phyloP scores from a whole-genome alignment of 2,888 invertebrate species.

The Polydrusus pterygomalis region DNA sequence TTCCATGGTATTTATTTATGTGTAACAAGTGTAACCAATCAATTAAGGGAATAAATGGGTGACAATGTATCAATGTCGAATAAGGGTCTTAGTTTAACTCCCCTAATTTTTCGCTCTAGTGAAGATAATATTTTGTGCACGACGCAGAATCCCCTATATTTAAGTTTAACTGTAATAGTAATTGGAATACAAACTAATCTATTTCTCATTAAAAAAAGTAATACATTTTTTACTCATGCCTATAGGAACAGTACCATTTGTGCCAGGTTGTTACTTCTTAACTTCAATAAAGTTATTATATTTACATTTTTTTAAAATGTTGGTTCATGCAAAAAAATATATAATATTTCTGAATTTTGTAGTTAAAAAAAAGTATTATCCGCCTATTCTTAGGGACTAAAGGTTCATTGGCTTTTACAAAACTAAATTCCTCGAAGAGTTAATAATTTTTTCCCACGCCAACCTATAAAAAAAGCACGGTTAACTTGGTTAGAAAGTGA shows the following conservation, averaged over 20 bases:
- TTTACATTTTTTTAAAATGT: too few species aligned
- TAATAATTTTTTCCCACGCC: too few species aligned
- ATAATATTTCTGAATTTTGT: too few species aligned
- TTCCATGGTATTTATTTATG: constrained; percentile 27
- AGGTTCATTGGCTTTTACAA: too few species aligned
- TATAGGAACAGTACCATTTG: background rate
- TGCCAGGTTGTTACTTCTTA: too few species aligned
- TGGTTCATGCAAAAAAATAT: too few species aligned
- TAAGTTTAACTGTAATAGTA: constrained; percentile 46
- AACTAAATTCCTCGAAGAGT: too few species aligned
- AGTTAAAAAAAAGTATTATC: too few species aligned
- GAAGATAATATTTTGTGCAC: constrained; percentile 53
- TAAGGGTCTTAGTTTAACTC: constrained; percentile 53
- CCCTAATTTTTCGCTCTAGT: constrained; percentile 55
- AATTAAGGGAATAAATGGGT: constrained; percentile 49
- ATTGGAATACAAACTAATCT: constrained; percentile 47
- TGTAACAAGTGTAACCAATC: constrained; percentile 55
- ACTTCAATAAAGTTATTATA: too few species aligned
- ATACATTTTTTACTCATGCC: background rate
- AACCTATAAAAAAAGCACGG: too few species aligned
- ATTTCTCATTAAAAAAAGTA: constrained; percentile 4
- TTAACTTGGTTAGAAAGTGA: too few species aligned
- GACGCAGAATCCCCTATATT: constrained; percentile 34
- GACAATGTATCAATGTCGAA: constrained; percentile 54
- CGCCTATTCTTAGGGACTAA: too few species aligned